A percentile compares a stretch with the other conserved stretches of the same genome.
Conservation (phyloP, 1,140 invertebrate genomes). For the Drosophila nikananu region DNA sequence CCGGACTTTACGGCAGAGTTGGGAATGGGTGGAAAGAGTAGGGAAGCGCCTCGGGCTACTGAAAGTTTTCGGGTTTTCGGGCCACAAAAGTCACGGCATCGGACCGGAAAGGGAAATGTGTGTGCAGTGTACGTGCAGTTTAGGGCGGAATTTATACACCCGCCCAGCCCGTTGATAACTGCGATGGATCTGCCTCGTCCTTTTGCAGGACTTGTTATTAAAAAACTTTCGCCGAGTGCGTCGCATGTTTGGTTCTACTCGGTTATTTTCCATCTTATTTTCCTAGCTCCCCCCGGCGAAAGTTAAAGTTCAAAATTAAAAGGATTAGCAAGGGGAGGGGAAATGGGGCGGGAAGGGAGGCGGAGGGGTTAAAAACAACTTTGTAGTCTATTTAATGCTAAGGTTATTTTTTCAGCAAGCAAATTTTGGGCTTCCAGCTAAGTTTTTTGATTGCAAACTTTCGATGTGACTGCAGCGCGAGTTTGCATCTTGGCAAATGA, state of each 20-base stretch:
- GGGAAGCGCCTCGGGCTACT: conserved; percentile 39
- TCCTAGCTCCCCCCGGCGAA: conserved; percentile 38
- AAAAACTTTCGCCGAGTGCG: conserved; percentile 72
- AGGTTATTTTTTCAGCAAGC: conserved; percentile 63
- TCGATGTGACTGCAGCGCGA: conserved; percentile 58
- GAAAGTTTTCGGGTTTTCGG: conserved; percentile 64
- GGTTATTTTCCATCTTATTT: conserved; percentile 44
- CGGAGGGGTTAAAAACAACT: conserved; percentile 26
- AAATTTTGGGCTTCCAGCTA: conserved; percentile 59
- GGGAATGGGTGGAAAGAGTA: neutral
- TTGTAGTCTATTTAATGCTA: conserved; percentile 66
- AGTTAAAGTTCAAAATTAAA: conserved; percentile 76
- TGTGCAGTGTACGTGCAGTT: conserved; percentile 47
- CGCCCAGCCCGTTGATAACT: conserved; percentile 58
- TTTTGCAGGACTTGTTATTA: conserved; percentile 66
- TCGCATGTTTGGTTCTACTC: conserved; percentile 64
- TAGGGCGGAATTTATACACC: conserved; percentile 42
- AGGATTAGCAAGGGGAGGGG: conserved; percentile 63
- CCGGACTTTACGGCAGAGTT: conserved; percentile 20
- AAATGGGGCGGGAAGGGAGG: neutral
- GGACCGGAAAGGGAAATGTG: conserved; percentile 37
- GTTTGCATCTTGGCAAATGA: conserved; percentile 14
- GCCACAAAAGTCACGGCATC: conserved; percentile 55
- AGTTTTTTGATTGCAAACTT: conserved; percentile 75
- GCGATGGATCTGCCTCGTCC: conserved; percentile 36